Evolutionary conservation across 1,140 invertebrate genomes (phyloP), one percentile per base, ranked within the genome.

Genomic region (Danaus melanippus): DNA sequence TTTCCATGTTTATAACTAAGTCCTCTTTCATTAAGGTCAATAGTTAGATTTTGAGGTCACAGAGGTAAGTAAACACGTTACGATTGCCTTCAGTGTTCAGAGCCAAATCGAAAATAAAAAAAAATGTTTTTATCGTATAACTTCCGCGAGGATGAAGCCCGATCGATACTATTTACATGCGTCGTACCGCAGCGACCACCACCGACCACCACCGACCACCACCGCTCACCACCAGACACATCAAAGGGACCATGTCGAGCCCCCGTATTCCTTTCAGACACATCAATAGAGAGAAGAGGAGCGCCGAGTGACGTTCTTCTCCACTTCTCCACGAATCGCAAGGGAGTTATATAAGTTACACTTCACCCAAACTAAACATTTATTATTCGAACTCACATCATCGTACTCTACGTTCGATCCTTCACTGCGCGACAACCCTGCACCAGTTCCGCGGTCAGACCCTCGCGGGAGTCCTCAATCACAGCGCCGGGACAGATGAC

Each of bases 121-220:
- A 62, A 47, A 60, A 60, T 56, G 49, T 60, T 60, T 51, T 60
- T 53, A 55, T 60, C 52, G 49, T 43, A 40, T 42, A 60, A 55
- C 49, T 47, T 56, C 53, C 53, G n/a, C 39, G 49, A 41, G 12
- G 53, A 12, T 49, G 47, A 15, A 42, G 44, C 45, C 53, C 58
- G 50, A 59, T 63, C 56, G 67, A 62, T 65, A 57, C 55, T 48
- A 61, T 64, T 67, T 65, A 53, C 55, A 32, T 32, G 21, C 21
- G 21, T 32, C 21, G 21, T 32, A 32, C 21, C 21, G 21, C 21
- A 32, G 54, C 44, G 53, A 56, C 40, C 44, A 17, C 40, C 41
- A 43, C 51, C 44, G 44, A 10, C 10, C 17, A 42, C 21, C 15
- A 15, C 46, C 10, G 5, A 5, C 49, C 44, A 17, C 39, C 47